Base-by-base conservation (phyloP, 1,140 invertebrate species). In the Samia ricini region DNA sequence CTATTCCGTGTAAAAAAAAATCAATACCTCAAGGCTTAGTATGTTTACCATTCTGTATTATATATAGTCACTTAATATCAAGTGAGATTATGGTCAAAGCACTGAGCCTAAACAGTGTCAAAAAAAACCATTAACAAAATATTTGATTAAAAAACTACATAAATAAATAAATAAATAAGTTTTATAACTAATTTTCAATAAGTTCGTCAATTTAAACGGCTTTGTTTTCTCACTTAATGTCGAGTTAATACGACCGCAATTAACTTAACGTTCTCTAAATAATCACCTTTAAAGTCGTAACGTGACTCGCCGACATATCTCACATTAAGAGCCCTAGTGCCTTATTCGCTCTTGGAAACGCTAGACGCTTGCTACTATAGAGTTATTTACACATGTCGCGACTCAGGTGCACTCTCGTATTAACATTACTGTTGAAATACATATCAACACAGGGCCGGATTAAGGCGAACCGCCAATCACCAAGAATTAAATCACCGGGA, bases 261-360 rank as follows among this genome's bases (percentile, higher is more conserved):
- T 51, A 59, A 55, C 19, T 51, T 52, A 56, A 33, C 61, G 22
- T 49, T 60, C n/a, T 59, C 42, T 48, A 48, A 33, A n/a, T 64
- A 51, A 60, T 63, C 68, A 63, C 56, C 60, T 60, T 64, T 50
- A 64, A 66, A 64, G 12, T 62, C 55, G 59, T 70, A 58, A 69
- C 66, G 70, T 72, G 66, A 69, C 70, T 66, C 58, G 59, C 56
- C 51, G 59, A 54, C 66, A 72, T 72, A 72, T 63, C 70, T 66
- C 70, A 60, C 33, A 8, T 60, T 56, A 61, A 64, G 59, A 56
- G 51, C 48, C 51, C 49, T 29, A 54, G 59, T 52, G 49, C 23
- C 23, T 63, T 49, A 66, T 50, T 70, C 69, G 62, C 51, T 64
- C 66, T 69, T 63, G 58, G 50, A 54, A 61, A 60, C 58, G 29